Conservation (phyloP, 92 coral and sea anemone species). For the Paramuricea clavata region DNA sequence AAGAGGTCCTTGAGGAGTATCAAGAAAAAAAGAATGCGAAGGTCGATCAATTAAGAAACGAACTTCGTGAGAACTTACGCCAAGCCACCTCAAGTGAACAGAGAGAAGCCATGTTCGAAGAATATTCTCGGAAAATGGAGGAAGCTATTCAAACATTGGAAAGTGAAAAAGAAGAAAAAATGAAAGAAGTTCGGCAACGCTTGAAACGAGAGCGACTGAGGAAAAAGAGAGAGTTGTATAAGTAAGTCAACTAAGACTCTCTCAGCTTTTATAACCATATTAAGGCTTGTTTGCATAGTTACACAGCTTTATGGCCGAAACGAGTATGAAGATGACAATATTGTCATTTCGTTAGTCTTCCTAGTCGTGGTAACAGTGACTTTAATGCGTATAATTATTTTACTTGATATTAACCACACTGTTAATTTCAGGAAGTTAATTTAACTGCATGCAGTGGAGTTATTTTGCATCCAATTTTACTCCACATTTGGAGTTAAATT, state of each 20-base stretch:
- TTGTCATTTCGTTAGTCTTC: too few relatives aligned
- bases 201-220: slow-evolving; percentile 82
- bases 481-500: too few relatives aligned
- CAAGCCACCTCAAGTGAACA: slow-evolving; percentile 82
- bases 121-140: slow-evolving; percentile 85
- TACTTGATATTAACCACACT: too few relatives aligned
- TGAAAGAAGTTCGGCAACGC: slow-evolving; percentile 84
- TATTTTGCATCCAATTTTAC: too few relatives aligned
- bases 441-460: too few relatives aligned
- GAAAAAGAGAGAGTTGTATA: slow-evolving; percentile 87
- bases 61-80: slow-evolving; percentile 77
- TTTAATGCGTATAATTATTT: too few relatives aligned
- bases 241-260: slow-evolving; percentile 58
- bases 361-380: too few relatives aligned
- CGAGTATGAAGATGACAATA: too few relatives aligned
- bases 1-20: slow-evolving; percentile 88
- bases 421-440: too few relatives aligned
- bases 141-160: slow-evolving; percentile 80
- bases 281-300: too few relatives aligned
- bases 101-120: slow-evolving; percentile 79
- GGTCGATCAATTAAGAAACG: slow-evolving; percentile 71
- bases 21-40: slow-evolving; percentile 86
- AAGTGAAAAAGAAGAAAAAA: slow-evolving; percentile 79
- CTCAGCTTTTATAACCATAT: background rate
- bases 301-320: too few relatives aligned